Evolutionary conservation across 2,113 vertebrate species (phyloP).

Genomic region (Noctilio leporinus): DNA sequence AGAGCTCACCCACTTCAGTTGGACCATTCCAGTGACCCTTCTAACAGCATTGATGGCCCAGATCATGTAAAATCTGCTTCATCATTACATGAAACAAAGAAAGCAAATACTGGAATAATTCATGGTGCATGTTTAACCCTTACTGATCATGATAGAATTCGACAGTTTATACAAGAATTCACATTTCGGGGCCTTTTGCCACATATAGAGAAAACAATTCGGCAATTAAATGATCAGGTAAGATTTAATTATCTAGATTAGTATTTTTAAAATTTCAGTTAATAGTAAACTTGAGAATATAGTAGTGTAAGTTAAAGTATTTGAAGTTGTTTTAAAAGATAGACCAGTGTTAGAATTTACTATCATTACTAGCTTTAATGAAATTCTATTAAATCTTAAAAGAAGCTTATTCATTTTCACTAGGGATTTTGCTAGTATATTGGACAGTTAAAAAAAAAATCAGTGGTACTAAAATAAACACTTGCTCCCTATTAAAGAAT

Average conservation of each 20-base stretch:
- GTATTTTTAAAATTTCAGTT: slow-evolving; percentile 8
- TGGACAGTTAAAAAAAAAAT: background rate
- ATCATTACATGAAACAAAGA: slow-evolving; percentile 78
- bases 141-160: slow-evolving; percentile 94
- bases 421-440: background rate
- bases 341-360: background rate
- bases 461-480: background rate
- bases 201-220: slow-evolving; percentile 96
- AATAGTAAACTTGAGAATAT: background rate
- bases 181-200: slow-evolving; percentile 95
- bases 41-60: slow-evolving; percentile 76
- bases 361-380: background rate
- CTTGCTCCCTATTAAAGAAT: slow-evolving; percentile 35
- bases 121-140: slow-evolving; percentile 93
- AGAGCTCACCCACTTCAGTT: slow-evolving; percentile 88
- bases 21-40: slow-evolving; percentile 78
- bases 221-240: slow-evolving; percentile 98
- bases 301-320: background rate
- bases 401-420: background rate
- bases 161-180: slow-evolving; percentile 98
- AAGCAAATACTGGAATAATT: slow-evolving; percentile 69
- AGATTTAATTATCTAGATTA: slow-evolving; percentile 28
- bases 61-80: slow-evolving; percentile 72
- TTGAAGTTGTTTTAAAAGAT: background rate
- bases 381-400: background rate